These are phyloP conservation scores for Callorhinus ursinus DNA, from an alignment of 2,113 vertebrate genomes.

Conservation along the genomic window DNA sequence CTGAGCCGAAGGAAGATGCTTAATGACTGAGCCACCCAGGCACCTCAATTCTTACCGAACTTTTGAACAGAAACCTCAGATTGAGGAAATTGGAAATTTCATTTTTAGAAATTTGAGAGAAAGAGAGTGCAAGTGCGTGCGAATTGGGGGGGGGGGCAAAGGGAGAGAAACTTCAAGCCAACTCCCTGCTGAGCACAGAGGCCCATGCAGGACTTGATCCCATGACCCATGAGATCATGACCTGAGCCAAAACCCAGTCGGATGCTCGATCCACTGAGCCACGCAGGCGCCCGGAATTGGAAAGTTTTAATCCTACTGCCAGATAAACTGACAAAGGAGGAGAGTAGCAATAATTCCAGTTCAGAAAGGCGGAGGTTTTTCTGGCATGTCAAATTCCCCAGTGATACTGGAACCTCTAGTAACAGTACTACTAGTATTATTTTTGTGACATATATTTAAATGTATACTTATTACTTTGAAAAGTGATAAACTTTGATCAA, in stretches of 20 bases:
- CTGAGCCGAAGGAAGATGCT: background rate
- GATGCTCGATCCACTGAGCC: background rate
- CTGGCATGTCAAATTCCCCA: background rate
- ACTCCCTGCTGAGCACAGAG: background rate
- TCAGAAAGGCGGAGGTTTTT: background rate
- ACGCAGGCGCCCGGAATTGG: background rate
- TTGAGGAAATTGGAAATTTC: background rate
- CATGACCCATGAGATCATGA: background rate
- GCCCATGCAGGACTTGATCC: background rate
- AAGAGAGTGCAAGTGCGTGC: background rate
- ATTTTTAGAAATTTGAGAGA: background rate
- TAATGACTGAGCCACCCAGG: background rate
- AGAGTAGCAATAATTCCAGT: background rate
- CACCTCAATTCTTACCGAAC: background rate
- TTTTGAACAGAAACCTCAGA: too few relatives aligned
- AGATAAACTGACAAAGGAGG: background rate
- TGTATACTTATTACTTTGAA: background rate
- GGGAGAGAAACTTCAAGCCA: background rate
- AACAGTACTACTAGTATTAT: background rate
- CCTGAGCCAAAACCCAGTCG: background rate
- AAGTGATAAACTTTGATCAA: background rate
- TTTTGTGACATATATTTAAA: conserved; percentile 6
- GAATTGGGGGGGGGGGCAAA: background rate
- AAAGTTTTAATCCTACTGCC: background rate
- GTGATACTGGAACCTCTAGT: background rate